Evolutionary conservation across 2,113 vertebrate species (phyloP), one percentile per base, ranked within the genome.

Genomic region (Forbesichthys papilliferus): DNA sequence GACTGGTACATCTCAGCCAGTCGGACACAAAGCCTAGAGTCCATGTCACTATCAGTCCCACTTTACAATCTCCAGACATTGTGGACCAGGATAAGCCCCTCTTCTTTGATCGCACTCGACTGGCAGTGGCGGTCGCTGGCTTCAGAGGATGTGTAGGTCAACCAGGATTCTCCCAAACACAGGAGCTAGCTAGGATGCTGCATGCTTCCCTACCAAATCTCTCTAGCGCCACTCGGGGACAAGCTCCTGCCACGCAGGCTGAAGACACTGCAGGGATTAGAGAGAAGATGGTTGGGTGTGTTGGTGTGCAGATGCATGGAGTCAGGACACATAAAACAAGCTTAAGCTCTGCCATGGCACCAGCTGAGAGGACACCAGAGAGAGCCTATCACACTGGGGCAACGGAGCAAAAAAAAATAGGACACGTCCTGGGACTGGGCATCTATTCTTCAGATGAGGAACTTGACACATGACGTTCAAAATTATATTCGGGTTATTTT

Each of bases 371-470:
- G 59, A 42, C 6, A 55, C 59, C 47, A 54, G 55, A 33, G 53
- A 54, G 63, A 58, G 6, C 65, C 7, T n/a, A 47, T 3, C 58
- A 16, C 49, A 20, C 33, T 9, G 11, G 52, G 49, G 51, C n/a
- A 6, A 53, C 10, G 14, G 61, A 62, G 13, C 61, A 71, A 47
- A 82, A 71, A 47, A 82, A 9, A n/a, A 69, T 9, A 2, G 66
- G 62, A 34, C 83, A 93, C 36, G 57, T 91, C 18, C 83, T 92
- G 51, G 92, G 92, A 49, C 83, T 94, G 11, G 83, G 81, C 65
- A 93, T 86, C 81, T 94, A 93, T 68, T 92, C 89, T 3, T 90
- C 90, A 57, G 94, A 92, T 60, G 93, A 94, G 3, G 89, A 90
- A 18, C 67, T 42, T 5, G 81, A 88, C 69, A 55, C 72, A 0